phyloP scores from a whole-genome alignment of 2,888 invertebrate species.

The Nebria salina region DNA sequence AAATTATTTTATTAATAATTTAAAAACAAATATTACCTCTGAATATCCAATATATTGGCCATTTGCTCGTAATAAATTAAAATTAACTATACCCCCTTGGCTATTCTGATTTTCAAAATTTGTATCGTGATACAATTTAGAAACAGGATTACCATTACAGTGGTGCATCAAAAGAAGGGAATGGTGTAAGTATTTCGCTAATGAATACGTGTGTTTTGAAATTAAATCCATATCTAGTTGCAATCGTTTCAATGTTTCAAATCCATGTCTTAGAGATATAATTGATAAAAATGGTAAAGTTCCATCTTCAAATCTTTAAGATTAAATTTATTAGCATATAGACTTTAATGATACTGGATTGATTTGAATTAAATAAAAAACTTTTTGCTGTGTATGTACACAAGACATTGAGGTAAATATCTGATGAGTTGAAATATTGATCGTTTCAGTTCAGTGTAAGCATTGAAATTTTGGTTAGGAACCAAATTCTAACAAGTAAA shows the following conservation, averaged over 20 bases:
- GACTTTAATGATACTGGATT: constrained; percentile 2
- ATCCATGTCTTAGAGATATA: constrained; percentile 82
- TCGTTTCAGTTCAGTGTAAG: too few species aligned
- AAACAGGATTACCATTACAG: constrained; percentile 75
- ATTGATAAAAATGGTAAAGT: constrained; percentile 89
- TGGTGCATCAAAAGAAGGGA: constrained; percentile 74
- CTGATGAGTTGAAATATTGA: too few species aligned
- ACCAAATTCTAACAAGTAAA: too few species aligned
- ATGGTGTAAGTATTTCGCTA: constrained; percentile 78
- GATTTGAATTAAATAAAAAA: background rate
- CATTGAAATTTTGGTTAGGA: too few species aligned
- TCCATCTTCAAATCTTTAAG: constrained; percentile 91
- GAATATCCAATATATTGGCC: constrained; percentile 87
- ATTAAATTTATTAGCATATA: constrained; percentile 45
- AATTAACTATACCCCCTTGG: constrained; percentile 90
- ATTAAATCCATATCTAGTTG: constrained; percentile 74
- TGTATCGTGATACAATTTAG: constrained; percentile 78
- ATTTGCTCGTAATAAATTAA: constrained; percentile 82
- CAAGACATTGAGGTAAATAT: too few species aligned
- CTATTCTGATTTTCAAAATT: constrained; percentile 68
- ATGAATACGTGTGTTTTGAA: constrained; percentile 76
- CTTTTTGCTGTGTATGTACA: too few species aligned
- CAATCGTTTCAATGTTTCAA: constrained; percentile 75
- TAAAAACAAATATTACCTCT: constrained; percentile 69
- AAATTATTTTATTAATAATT: background rate